Evolutionary conservation across 2,113 vertebrate genomes (phyloP), one percentile per base, ranked within the genome.

Genomic region (Andinoacara biseriatus): DNA sequence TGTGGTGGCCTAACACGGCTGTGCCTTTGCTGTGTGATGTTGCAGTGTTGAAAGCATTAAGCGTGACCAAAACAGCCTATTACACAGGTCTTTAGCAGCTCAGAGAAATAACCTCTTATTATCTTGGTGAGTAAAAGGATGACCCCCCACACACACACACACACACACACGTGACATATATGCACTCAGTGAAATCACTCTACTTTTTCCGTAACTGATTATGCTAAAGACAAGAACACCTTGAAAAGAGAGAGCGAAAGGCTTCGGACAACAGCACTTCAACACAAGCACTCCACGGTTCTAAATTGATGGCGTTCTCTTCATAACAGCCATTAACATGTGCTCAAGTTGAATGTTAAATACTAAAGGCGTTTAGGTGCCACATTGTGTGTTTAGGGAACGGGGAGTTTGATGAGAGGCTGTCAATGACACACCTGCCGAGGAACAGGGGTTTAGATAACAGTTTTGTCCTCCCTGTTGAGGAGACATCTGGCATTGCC

Each of bases 401-500:
- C 81, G 81, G 86, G 81, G 63, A 46, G 29, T 87, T 58, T 74
- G 84, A 86, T 69, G 83, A 89, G 86, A 81, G 62, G 40, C 82
- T 80, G 29, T 54, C 1, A 81, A 83, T 72, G 88, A 74, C 75
- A 78, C 93, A 93, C 91, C 91, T 93, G 91, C 92, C 65, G 18
- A 60, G 52, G 63, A 86, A 77, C 78, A 86, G 79, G 75, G 87
- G 80, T 80, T 83, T 82, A 78, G 85, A 91, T 86, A 92, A 93
- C 92, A 89, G 81, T 91, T 91, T 86, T 81, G 88, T 79, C 80
- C 91, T 89, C 88, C 80, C 89, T 80, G 85, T 83, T 43, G 54
- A 76, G 86, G 90, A 85, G 93, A 86, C 94, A 95, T 91, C 93
- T 94, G 93, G 90, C 89, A 52, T 46, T 58, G 87, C 80, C 90